Conservation (phyloP, 2,888 invertebrate species). For the Phaonia tiefii region DNA sequence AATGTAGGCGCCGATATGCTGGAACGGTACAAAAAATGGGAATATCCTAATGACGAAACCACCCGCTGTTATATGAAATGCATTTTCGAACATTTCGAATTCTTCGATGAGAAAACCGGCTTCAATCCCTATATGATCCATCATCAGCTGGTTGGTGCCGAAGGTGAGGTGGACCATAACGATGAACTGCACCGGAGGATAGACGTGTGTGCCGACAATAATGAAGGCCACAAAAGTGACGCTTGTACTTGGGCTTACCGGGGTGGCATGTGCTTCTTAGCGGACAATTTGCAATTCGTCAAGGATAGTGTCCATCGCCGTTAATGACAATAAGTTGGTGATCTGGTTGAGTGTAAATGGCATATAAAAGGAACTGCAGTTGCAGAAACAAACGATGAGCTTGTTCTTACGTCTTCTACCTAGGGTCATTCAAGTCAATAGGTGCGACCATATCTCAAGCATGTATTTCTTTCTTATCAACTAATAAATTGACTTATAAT, state of each 20-base stretch:
- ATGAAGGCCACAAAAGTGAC: constrained; percentile 72
- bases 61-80: constrained; percentile 78
- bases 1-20: constrained; percentile 73
- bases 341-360: too few relatives aligned
- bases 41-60: constrained; percentile 76
- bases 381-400: too few relatives aligned
- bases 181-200: constrained; percentile 77
- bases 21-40: constrained; percentile 77
- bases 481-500: too few relatives aligned
- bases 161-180: constrained; percentile 71
- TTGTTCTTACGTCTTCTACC: too few relatives aligned
- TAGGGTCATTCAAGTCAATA: too few relatives aligned
- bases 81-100: constrained; percentile 77
- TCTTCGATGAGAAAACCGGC: constrained; percentile 76
- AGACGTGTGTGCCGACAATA: constrained; percentile 75
- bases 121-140: constrained; percentile 78
- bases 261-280: constrained; percentile 77
- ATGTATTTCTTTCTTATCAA: too few relatives aligned
- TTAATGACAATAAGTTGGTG: too few relatives aligned
- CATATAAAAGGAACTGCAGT: too few relatives aligned
- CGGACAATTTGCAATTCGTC: constrained; percentile 74
- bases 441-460: too few relatives aligned
- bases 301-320: constrained; percentile 73
- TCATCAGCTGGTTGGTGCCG: constrained; percentile 74
- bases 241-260: constrained; percentile 78